Conservation (phyloP, 2,797 vertebrate species). For the Premnoplex brunnescens region DNA sequence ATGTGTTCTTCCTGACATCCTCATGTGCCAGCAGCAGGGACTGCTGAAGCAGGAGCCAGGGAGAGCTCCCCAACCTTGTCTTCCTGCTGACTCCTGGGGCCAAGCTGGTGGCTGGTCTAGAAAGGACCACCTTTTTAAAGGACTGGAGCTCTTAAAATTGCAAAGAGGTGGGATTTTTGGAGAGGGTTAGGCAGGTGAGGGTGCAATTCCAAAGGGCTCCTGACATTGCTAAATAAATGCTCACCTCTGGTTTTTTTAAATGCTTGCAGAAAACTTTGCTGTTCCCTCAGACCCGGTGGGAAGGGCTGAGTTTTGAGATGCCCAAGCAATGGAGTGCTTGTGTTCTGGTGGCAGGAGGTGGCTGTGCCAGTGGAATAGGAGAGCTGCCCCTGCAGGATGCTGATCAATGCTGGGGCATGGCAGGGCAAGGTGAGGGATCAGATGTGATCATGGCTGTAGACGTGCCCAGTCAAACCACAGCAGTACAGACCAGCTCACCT, state of each 20-base stretch:
- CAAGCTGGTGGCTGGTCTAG: neutral
- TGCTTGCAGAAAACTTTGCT: neutral
- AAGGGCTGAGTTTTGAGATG: neutral
- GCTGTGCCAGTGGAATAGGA: neutral
- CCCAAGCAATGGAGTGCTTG: neutral
- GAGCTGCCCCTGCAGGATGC: neutral
- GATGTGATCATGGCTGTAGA: neutral
- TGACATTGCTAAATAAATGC: neutral
- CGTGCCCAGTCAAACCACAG: neutral
- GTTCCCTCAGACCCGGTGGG: neutral
- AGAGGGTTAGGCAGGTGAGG: neutral
- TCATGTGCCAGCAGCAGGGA: neutral
- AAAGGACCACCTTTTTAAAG: neutral
- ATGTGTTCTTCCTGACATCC: neutral
- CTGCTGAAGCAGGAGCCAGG: neutral
- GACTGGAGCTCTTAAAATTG: neutral
- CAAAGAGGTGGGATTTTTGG: neutral
- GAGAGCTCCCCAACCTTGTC: neutral
- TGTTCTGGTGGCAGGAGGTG: neutral
- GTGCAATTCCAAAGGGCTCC: neutral
- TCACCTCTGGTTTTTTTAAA: neutral
- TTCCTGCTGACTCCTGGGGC: neutral
- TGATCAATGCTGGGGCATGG: neutral
- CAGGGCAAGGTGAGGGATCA: neutral
- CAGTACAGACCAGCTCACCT: neutral